Percentiles rank a stretch among this genome's conserved stretches.
Conservation (phyloP, 2,888 invertebrate species). For the Smittia aterrima region DNA sequence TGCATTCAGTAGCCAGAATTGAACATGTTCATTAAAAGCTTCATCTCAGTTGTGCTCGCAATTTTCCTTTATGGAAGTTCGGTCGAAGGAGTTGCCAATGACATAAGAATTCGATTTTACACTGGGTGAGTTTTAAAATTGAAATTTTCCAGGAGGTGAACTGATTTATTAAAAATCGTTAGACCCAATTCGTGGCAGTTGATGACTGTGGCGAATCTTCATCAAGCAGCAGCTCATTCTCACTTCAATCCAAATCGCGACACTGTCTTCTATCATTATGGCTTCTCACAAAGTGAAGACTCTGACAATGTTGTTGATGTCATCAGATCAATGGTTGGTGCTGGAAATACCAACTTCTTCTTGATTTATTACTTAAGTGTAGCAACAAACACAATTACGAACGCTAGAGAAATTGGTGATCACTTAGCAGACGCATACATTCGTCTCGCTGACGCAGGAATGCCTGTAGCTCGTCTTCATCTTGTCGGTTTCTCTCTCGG, state of each 20-base stretch:
- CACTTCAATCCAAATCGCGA: background rate
- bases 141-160: background rate
- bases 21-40: background rate
- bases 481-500: conserved; percentile 34
- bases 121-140: background rate
- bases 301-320: background rate
- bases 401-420: conserved; percentile 14
- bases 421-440: background rate
- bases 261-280: conserved; percentile 32
- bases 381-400: background rate
- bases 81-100: background rate
- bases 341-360: background rate
- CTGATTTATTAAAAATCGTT: background rate
- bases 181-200: background rate
- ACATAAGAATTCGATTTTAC: conserved; percentile 10
- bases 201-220: background rate
- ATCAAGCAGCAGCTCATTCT: background rate
- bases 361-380: conserved; percentile 7
- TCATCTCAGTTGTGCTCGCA: background rate
- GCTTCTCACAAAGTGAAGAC: background rate
- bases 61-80: background rate
- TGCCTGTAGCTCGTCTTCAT: background rate
- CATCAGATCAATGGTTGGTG: background rate
- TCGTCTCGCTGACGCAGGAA: conserved; percentile 13
- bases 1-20: too few species aligned